Evolutionary conservation across 2,113 vertebrate genomes (phyloP).

Genomic region (Pollachius pollachius): DNA sequence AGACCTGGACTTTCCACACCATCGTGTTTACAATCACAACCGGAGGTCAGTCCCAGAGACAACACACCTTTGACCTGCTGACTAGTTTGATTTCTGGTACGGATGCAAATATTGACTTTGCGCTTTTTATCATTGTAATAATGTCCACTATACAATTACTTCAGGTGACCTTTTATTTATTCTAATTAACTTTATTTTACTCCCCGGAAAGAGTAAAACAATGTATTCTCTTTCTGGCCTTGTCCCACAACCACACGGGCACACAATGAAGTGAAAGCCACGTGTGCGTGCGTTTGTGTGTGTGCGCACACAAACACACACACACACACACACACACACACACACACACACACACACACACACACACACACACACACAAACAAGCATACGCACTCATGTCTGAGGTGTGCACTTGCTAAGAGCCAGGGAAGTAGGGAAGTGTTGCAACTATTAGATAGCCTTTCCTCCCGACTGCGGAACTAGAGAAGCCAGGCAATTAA

Average conservation of each 20-base stretch:
- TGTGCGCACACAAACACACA: background rate
- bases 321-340: conserved; percentile 10
- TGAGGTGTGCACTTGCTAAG: conserved; percentile 29
- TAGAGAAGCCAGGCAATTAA: conserved; percentile 65
- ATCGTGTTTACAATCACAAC: no score
- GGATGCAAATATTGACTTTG: no score
- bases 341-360: conserved; percentile 27
- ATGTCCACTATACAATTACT: no score
- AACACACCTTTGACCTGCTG: no score
- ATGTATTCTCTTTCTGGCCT: no score
- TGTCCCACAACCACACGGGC: background rate
- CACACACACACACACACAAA: background rate
- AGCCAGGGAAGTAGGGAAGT: conserved; percentile 47
- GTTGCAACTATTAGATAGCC: conserved; percentile 60
- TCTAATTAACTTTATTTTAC: no score
- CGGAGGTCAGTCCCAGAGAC: no score
- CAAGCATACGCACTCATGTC: conserved; percentile 5
- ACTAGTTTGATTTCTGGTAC: no score
- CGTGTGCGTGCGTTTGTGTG: background rate
- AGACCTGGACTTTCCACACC: no score
- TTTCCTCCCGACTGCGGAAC: conserved; percentile 57
- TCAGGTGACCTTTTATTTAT: no score
- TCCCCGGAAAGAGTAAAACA: no score
- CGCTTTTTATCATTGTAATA: no score
- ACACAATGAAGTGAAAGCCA: background rate